These are phyloP conservation scores for Poecilia gillii DNA, from an alignment of 2,797 vertebrate species.

Conservation along the genomic window DNA sequence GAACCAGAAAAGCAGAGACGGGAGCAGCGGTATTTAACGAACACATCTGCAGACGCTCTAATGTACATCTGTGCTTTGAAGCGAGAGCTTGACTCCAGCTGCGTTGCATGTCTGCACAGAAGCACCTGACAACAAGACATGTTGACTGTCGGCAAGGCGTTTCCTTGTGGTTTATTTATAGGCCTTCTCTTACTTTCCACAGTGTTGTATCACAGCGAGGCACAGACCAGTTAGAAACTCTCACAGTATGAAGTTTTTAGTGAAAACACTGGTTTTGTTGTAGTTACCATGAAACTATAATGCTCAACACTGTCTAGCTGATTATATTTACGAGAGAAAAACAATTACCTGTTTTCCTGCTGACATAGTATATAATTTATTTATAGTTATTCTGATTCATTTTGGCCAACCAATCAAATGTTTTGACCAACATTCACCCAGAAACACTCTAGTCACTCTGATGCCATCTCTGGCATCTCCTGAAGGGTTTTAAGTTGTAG, in stretches of 20 bases:
- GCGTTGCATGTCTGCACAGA: conserved; percentile 19
- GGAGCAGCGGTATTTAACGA: conserved; percentile 45
- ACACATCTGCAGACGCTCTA: conserved; percentile 27
- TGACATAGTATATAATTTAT: not conserved
- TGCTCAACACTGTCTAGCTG: not conserved
- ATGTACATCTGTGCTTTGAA: conserved; percentile 27
- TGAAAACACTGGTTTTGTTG: not conserved
- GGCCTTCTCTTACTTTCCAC: conserved; percentile 16
- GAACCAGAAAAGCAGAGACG: conserved; percentile 17
- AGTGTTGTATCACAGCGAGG: conserved; percentile 11
- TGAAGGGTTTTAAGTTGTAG: not conserved
- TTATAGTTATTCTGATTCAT: not conserved
- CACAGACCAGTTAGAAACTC: not conserved
- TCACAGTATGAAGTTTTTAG: not conserved
- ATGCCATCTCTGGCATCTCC: not conserved
- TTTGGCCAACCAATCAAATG: not conserved
- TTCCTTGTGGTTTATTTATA: conserved; percentile 66
- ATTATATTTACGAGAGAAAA: not conserved
- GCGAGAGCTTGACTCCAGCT: conserved; percentile 10
- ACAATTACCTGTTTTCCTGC: not conserved
- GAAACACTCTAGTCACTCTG: not conserved
- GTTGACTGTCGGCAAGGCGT: conserved; percentile 23
- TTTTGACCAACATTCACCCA: not conserved
- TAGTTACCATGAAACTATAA: not conserved
- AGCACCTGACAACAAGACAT: conserved; percentile 25